These are phyloP conservation scores for Puffinus mauretanicus DNA, from an alignment of 2,113 vertebrate species.

Conservation along the genomic window DNA sequence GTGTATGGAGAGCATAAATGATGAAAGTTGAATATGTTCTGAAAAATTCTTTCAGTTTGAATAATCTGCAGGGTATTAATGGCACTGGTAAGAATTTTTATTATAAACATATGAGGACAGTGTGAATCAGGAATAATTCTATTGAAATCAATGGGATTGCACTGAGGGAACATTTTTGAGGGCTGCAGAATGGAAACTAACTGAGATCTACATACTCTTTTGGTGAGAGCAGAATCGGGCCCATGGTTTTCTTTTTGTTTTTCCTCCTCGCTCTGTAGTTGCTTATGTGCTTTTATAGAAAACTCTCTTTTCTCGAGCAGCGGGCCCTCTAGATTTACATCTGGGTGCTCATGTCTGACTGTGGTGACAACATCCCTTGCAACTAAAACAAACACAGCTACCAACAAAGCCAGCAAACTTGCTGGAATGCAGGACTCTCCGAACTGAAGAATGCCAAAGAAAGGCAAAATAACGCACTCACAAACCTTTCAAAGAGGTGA, in stretches of 20 bases:
- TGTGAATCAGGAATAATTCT: constrained; percentile 36
- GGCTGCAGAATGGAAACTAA: constrained; percentile 8
- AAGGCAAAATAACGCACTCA: background rate
- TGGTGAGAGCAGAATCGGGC: background rate
- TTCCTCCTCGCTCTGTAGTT: background rate
- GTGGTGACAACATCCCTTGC: background rate
- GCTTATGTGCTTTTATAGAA: background rate
- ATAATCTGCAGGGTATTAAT: constrained; percentile 37
- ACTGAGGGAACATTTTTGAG: constrained; percentile 27
- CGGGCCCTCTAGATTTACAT: background rate
- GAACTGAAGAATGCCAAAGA: background rate
- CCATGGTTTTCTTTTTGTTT: background rate
- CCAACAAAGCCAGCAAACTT: background rate
- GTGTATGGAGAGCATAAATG: constrained; percentile 11
- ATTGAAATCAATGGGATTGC: constrained; percentile 8
- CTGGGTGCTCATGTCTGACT: background rate
- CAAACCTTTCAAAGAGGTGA: background rate
- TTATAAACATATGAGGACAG: constrained; percentile 48
- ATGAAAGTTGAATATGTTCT: constrained; percentile 16
- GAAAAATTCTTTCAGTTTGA: constrained; percentile 36
- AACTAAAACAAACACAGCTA: background rate
- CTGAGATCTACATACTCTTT: background rate
- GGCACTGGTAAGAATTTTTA: constrained; percentile 42
- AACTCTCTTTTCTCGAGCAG: background rate
- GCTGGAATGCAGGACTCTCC: background rate